Conservation (phyloP, 2,797 vertebrate genomes). For the Gymnothorax reevesii region DNA sequence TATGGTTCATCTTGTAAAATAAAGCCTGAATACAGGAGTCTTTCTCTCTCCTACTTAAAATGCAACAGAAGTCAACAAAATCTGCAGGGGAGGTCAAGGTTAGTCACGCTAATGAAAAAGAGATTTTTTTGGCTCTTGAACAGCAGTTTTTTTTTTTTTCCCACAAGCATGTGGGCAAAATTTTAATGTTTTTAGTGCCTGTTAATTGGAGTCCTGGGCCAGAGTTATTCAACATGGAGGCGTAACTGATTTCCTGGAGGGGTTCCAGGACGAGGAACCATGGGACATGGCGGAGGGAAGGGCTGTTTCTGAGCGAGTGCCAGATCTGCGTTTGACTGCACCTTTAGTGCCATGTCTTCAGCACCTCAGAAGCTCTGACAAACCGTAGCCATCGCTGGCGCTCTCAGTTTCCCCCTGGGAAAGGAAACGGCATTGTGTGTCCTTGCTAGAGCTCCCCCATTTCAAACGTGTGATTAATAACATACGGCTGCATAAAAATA, state of each 20-base stretch:
- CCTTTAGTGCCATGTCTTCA: neutral
- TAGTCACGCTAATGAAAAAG: conserved; percentile 40
- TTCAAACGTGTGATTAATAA: conserved; percentile 39
- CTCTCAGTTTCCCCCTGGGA: neutral
- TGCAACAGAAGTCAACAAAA: neutral
- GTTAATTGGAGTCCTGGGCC: conserved; percentile 48
- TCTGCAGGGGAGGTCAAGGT: conserved; percentile 5
- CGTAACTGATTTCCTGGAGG: conserved; percentile 42
- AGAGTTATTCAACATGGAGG: conserved; percentile 20
- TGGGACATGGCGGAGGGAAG: conserved; percentile 27
- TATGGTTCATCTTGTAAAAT: neutral
- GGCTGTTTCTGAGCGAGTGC: conserved; percentile 29
- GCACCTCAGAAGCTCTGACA: neutral
- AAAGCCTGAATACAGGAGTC: neutral
- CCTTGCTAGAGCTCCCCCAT: conserved; percentile 30
- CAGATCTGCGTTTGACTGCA: neutral
- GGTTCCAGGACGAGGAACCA: conserved; percentile 24
- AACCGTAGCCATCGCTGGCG: neutral
- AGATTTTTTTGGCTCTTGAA: conserved; percentile 45
- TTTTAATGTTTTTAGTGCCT: conserved; percentile 17
- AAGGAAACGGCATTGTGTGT: conserved; percentile 31
- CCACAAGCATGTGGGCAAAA: conserved; percentile 24
- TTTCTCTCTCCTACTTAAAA: neutral
- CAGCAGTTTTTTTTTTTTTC: conserved; percentile 41
- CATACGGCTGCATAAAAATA: neutral